Evolutionary conservation across 2,113 vertebrate genomes (phyloP).

Genomic region (Ranitomeya variabilis): DNA sequence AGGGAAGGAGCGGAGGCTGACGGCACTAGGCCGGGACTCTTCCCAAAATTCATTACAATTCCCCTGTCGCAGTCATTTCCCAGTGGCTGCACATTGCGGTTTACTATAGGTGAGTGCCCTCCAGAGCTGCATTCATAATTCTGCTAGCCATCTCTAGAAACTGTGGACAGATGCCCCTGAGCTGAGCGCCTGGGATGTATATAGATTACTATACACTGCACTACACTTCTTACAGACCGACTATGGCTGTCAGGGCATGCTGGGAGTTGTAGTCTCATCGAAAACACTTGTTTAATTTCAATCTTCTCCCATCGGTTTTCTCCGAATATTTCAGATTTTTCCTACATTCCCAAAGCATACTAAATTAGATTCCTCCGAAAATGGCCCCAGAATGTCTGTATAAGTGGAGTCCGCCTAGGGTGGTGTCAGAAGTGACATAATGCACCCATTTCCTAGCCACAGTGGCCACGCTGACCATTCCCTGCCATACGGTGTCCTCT

Average conservation of each 20-base stretch:
- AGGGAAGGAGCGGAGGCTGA: not conserved
- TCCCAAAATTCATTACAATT: not conserved
- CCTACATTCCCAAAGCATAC: not conserved
- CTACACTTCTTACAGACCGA: not conserved
- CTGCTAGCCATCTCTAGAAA: not conserved
- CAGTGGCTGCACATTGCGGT: too few species aligned
- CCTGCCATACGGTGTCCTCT: too few species aligned
- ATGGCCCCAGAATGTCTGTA: not conserved
- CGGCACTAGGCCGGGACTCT: not conserved
- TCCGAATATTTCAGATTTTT: not conserved
- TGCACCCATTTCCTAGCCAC: not conserved
- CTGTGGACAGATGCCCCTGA: not conserved
- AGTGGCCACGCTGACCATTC: too few species aligned
- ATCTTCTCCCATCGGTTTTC: not conserved
- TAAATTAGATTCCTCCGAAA: not conserved
- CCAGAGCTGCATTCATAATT: not conserved
- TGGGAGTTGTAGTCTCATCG: not conserved
- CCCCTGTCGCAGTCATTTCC: too few species aligned
- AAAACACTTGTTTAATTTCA: too few species aligned
- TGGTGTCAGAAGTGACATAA: not conserved
- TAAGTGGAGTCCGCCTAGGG: not conserved
- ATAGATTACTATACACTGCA: not conserved
- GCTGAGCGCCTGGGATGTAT: too few species aligned
- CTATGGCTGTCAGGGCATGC: not conserved
- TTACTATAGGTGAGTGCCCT: not conserved